phyloP scores from a whole-genome alignment of 2,797 vertebrate genomes.

The Sebastes nivosus region DNA sequence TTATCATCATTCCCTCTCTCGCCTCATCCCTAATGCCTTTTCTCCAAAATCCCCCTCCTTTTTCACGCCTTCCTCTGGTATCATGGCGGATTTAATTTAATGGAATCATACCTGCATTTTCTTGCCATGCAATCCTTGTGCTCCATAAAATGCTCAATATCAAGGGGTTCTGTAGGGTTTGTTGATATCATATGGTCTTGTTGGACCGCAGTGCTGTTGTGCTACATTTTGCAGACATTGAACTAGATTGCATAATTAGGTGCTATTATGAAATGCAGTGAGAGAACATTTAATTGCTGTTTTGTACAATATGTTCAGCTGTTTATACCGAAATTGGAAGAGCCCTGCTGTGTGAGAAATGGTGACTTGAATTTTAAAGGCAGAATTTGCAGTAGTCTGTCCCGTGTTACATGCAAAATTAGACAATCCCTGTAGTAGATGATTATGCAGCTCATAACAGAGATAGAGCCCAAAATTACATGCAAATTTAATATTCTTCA shows the following conservation, averaged over 20 bases:
- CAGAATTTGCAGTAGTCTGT: neutral
- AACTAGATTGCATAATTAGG: constrained; percentile 30
- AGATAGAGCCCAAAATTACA: constrained; percentile 35
- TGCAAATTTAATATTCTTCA: constrained; percentile 36
- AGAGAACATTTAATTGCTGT: constrained; percentile 43
- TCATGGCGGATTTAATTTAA: neutral
- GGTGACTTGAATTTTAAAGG: constrained; percentile 52
- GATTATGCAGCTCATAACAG: constrained; percentile 41
- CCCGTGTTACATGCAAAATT: constrained; percentile 33
- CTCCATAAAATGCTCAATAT: neutral
- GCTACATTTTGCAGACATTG: neutral
- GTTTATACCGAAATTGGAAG: constrained; percentile 38
- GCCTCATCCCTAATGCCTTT: neutral
- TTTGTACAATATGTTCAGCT: constrained; percentile 42
- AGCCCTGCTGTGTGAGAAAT: constrained; percentile 27
- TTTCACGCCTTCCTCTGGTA: neutral
- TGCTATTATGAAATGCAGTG: constrained; percentile 23
- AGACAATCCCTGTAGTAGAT: constrained; percentile 1
- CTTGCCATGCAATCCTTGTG: neutral
- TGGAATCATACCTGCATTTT: neutral
- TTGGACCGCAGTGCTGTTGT: neutral
- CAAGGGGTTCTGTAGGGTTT: neutral
- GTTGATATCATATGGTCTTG: neutral
- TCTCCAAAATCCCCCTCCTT: neutral
- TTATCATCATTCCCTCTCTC: neutral